Base-by-base conservation (phyloP, 2,888 invertebrate species). In the Drosophila bunnanda region DNA sequence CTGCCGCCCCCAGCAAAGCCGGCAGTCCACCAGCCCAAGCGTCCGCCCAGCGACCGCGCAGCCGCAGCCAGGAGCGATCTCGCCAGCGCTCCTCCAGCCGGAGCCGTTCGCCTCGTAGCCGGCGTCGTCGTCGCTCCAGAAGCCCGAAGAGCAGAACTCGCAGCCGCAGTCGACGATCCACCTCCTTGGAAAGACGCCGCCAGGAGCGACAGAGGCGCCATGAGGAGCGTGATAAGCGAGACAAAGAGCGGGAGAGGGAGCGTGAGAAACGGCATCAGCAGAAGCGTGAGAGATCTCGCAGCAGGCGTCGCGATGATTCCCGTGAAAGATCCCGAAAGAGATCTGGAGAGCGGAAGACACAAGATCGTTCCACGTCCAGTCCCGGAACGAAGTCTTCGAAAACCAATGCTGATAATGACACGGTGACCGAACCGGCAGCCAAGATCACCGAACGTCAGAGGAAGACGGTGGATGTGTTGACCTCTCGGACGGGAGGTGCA, bases 401-500 rank as follows among this genome's bases (percentile, higher is more conserved):
- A 25, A 32, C 44, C 0, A 85, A 88, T n/a, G 70, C 74, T 0
- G 90, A 90, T 22, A 88, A 90, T 60, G 80, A 66, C 5, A 82
- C 88, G 0, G 89, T 87, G 0, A 85, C 76, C 8, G 87, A 89
- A 43, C 87, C 91, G 0, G 78, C 82, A 34, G 91, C 90, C 5
- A 91, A 89, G 69, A 92, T 92, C 6, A 91, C 90, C 0, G 91
- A 90, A 56, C 87, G 92, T 0, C 92, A 92, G 57, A 87, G 92
- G 9, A 90, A 90, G 54, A 92, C 92, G 0, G 92, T 92, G 0
- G 97, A 97, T 90, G 93, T 96, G 87, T 90, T 97, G 4, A 97
- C 96, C 55, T 96, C 97, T 0, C 94, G 95, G 89, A 98, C 98
- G 10, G 98, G 98, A 41, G 98, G 98, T 62, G 99, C 99, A 5